Base-by-base conservation (phyloP, 2,113 vertebrate species). In the Vidua chalybeata region DNA sequence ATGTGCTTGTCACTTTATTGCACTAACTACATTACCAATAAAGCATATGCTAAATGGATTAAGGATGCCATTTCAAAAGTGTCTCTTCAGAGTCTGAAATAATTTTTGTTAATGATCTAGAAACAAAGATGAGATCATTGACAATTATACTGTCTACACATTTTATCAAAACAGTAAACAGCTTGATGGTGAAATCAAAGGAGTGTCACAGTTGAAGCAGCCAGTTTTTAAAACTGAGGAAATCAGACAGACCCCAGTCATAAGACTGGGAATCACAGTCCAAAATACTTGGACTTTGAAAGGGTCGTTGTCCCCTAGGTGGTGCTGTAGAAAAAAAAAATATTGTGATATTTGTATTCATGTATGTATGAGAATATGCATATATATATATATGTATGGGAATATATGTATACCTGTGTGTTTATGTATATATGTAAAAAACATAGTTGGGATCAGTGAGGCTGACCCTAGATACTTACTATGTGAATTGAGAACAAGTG, bases 261-360 rank as follows among this genome's bases (percentile, higher is more conserved):
- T 14, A 21, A 48, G 11, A 3, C 15, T 69, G 46, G 18, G 20
- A 90, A 84, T 80, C 49, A 21, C 49, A 23, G 8, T 35, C 63
- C 74, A 46, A 86, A 90, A 22, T 4, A 16, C 6, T 48, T 52
- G 23, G 31, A 30, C 18, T 80, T 77, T 58, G 49, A 62, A 90
- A 73, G 16, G n/a, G 31, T 22, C 15, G 22, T 49, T 48, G 55
- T 88, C 76, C 83, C 66, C 85, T 83, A 80, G 45, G 67, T 90
- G 82, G 54, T 93, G 82, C 92, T 95, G 48, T 89, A 27, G 67
- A 94, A 96, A 59, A 84, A 80, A 88, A 88, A 66, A 61, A 11
- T 35, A 31, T 72, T 33, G 10, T 76, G 11, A 21, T 66, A 49
- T 31, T 75, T 18, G 2, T 62, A 35, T 82, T 83, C 6, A 21